Conservation (phyloP, 2,888 invertebrate species). For the Pocota personata region DNA sequence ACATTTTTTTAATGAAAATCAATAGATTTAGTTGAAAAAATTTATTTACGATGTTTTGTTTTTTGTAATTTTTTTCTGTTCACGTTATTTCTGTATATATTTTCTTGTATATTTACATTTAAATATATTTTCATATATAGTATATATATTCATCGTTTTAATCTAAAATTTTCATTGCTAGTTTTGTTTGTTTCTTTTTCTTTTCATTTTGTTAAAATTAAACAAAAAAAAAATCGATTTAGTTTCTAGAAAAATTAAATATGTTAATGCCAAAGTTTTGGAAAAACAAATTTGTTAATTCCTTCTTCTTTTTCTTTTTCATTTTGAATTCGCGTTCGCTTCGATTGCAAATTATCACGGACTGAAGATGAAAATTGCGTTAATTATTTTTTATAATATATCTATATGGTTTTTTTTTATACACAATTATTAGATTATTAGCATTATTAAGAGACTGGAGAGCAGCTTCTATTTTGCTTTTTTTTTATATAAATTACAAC, state of each 20-base stretch:
- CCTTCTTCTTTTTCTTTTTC: no score
- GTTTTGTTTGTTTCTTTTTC: slow-evolving; percentile 17
- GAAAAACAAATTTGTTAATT: neutral
- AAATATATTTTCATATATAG: slow-evolving; percentile 60
- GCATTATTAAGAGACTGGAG: slow-evolving; percentile 27
- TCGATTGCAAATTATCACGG: slow-evolving; percentile 27
- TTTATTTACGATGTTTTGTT: slow-evolving; percentile 50
- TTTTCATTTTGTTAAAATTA: neutral
- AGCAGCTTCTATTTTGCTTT: slow-evolving; percentile 19
- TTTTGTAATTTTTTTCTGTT: slow-evolving; percentile 24
- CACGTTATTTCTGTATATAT: slow-evolving; percentile 55
- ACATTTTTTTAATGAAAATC: neutral
- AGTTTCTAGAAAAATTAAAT: slow-evolving; percentile 16
- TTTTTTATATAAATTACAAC: slow-evolving; percentile 29
- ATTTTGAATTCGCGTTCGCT: neutral
- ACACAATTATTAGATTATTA: slow-evolving; percentile 43
- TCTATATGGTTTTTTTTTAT: slow-evolving; percentile 9
- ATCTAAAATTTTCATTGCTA: slow-evolving; percentile 65
- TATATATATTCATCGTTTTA: slow-evolving; percentile 55
- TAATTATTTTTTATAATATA: slow-evolving; percentile 21
- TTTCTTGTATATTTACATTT: slow-evolving; percentile 68
- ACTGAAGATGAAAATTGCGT: slow-evolving; percentile 11
- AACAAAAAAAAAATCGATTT: slow-evolving; percentile 15
- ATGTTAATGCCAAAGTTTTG: neutral
- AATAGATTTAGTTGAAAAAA: slow-evolving; percentile 55